phyloP scores from a whole-genome alignment of 2,888 invertebrate species.

The Agapetus fuscipes region DNA sequence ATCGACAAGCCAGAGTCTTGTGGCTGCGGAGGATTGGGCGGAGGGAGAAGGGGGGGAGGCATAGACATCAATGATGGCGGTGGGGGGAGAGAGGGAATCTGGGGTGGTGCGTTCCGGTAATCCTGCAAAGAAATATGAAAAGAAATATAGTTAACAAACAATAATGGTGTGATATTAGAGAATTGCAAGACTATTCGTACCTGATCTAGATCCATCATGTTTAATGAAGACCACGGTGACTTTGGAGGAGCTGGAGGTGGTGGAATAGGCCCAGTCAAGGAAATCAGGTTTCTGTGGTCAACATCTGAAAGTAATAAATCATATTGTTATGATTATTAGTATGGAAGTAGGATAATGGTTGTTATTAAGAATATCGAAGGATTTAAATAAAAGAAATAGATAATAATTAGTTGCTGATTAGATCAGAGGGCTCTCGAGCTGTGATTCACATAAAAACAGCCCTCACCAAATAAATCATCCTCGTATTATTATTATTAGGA shows the following conservation, averaged over 20 bases:
- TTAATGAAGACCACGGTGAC: conserved; percentile 18
- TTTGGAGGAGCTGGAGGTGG: conserved; percentile 21
- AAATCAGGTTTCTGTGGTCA: conserved; percentile 76
- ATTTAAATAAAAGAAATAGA: not conserved
- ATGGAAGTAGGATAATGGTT: too few relatives aligned
- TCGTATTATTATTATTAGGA: too few relatives aligned
- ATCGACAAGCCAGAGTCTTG: too few relatives aligned
- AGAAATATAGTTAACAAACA: conserved; percentile 13
- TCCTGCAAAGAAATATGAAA: conserved; percentile 23
- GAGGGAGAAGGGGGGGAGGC: not conserved
- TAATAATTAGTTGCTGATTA: too few relatives aligned
- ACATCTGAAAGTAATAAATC: conserved; percentile 39
- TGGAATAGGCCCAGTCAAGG: conserved; percentile 53
- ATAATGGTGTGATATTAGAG: not conserved
- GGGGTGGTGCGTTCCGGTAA: conserved; percentile 22
- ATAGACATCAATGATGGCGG: not conserved
- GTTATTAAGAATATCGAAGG: not conserved
- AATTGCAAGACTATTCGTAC: conserved; percentile 24
- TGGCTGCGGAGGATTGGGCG: not conserved
- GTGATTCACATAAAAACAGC: too few relatives aligned
- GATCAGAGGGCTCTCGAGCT: too few relatives aligned
- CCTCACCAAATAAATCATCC: too few relatives aligned
- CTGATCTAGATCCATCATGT: conserved; percentile 28
- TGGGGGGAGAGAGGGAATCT: not conserved
- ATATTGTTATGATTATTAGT: too few relatives aligned